Base-by-base conservation (phyloP, 2,888 invertebrate genomes). In the Nezara viridula region DNA sequence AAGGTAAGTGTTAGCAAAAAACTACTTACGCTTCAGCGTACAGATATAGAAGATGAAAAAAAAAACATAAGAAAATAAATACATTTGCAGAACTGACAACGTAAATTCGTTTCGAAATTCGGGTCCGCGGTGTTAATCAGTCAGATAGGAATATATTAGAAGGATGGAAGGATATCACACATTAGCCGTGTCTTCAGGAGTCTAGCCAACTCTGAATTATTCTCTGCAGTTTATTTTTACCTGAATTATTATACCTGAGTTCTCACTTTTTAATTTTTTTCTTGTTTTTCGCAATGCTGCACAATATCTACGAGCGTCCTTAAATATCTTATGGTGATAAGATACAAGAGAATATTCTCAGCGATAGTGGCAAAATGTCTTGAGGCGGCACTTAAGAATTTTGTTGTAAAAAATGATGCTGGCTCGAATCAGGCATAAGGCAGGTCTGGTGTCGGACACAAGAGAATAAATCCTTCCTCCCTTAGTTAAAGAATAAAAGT, bases 31-130 rank as follows among this genome's bases (percentile, higher is more conserved):
- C n/a, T 40, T n/a, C n/a, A 81, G 81, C n/a, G 12, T n/a, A 7
- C n/a, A 16, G n/a, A 44, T 44, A 81, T n/a, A 81, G 44, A 81
- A 9, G 81, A 12, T n/a, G 40, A 44, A 10, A 32, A 24, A n/a
- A 37, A 81, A 81, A 81, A 77, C 40, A 19, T 24, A 24, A 44
- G 40, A 47, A 47, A 81, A 77, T 44, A 44, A 40, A 44, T 14
- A 47, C 81, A 81, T 73, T 73, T 73, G 32, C 37, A 4, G 66
- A 73, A 32, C 66, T 73, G 66, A 73, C 66, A 37, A 16, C 66
- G 81, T 81, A 81, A 81, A 81, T 81, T 47, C 81, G 81, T 81
- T 81, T 19, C 7, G 81, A 81, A 47, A 81, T 81, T 81, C 81
- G 81, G 81, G 4, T 3, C n/a, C 2, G 81, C 44, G 44, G 40